A percentile compares a stretch with the other conserved stretches of the same genome.
Conservation (phyloP, 2,888 invertebrate species). For the Pseudococcus longispinus region DNA sequence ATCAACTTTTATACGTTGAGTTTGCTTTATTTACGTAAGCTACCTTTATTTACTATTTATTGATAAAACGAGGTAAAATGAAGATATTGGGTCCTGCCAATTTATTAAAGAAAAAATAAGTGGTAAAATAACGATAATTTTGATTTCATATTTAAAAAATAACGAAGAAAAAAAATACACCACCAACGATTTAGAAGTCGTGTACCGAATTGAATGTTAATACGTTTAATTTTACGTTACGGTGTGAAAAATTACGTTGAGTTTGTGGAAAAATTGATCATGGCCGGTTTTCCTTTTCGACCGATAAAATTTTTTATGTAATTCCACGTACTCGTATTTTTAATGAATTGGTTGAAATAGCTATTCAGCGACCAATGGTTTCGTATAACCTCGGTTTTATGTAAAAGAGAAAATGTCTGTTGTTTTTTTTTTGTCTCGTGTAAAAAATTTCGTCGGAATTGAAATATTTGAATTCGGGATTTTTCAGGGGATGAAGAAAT, state of each 20-base stretch:
- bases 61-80: constrained; percentile 42
- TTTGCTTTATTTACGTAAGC: constrained; percentile 5
- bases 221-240: not conserved
- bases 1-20: constrained; percentile 12
- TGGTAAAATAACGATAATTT: not conserved
- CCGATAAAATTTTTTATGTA: not conserved
- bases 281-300: not conserved
- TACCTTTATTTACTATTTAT: not conserved
- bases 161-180: not conserved
- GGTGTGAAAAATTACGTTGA: not conserved
- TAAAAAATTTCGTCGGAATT: constrained; percentile 14
- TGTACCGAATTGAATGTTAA: not conserved
- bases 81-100: constrained; percentile 37
- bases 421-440: not conserved
- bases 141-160: not conserved
- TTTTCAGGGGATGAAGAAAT: constrained; percentile 45
- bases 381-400: constrained; percentile 29
- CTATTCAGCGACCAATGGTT: constrained; percentile 24
- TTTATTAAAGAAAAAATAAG: constrained; percentile 16
- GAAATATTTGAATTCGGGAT: constrained; percentile 45
- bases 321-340: not conserved
- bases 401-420: not conserved
- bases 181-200: not conserved
- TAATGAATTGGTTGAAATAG: constrained; percentile 41
- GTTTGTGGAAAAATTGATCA: not conserved